Base-by-base conservation (phyloP, 2,797 vertebrate species). In the Setipinna tenuifilis region DNA sequence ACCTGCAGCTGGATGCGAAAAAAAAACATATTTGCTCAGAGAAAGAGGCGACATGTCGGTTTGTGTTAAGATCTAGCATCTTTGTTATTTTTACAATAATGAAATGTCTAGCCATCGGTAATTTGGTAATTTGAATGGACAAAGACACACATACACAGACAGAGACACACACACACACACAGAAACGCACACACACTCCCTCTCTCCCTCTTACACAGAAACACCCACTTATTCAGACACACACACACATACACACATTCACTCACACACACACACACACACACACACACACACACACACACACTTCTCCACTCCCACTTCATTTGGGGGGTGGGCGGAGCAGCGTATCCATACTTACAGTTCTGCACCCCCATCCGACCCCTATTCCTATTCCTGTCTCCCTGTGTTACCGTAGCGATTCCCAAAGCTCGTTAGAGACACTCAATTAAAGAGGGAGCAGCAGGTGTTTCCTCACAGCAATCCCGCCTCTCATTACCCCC, bases 361-460 rank as follows among this genome's bases (percentile, higher is more conserved):
- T 62, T 78, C 71, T 44, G 71, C 0, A 3, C 71, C 71, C 16
- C 35, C 71, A 41, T 82, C 83, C 83, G 61, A 0, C 61, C 84
- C 84, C 50, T 54, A 14, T 54, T 54, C 50, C 50, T 54, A 54
- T 54, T 54, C 50, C 44, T 71, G 0, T 65, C 50, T 48, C 68
- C 28, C 78, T 48, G n/a, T 25, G 28, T 84, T 65, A 46, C 81
- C 81, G 82, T 82, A 82, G 83, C 57, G 31, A 82, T 84, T 82
- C 83, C 83, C 82, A 85, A 48, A 71, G 83, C 92, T 94, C 82
- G 59, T 94, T 94, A 92, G 78, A 87, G 68, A 81, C 81, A 50
- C 88, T 89, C 89, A 87, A 90, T 95, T 91, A 92, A 93, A 90
- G 86, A 89, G 85, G 88, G 86, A 89, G 90, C 91, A 93, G 93